phyloP scores from a whole-genome alignment of 2,797 vertebrate species.

The Acanthurus lineatus region DNA sequence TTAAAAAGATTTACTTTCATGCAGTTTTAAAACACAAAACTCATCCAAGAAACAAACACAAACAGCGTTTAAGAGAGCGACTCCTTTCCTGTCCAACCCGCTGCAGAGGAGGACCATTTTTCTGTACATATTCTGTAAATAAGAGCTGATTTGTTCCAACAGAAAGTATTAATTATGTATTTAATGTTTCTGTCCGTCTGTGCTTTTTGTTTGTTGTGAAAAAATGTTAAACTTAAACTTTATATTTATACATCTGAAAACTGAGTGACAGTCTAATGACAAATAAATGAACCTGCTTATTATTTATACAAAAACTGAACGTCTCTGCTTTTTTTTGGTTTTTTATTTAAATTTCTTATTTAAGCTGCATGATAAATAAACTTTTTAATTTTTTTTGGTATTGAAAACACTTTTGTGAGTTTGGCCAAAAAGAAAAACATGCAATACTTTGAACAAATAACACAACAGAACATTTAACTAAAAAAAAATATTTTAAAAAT shows the following conservation, averaged over 20 bases:
- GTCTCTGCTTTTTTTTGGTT: constrained; percentile 6
- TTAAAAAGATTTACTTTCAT: too few relatives aligned
- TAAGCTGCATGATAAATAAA: not conserved
- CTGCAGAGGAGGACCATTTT: constrained; percentile 92
- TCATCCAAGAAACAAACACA: not conserved
- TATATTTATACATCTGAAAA: constrained; percentile 89
- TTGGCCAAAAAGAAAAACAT: not conserved
- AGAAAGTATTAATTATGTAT: constrained; percentile 88
- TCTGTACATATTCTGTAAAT: constrained; percentile 94
- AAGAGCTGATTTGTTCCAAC: constrained; percentile 92
- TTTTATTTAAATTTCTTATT: not conserved
- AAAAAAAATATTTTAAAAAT: too few relatives aligned
- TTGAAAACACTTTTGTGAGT: not conserved
- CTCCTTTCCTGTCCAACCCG: constrained; percentile 37
- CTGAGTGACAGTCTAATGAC: constrained; percentile 82
- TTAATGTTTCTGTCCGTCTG: constrained; percentile 89
- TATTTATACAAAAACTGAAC: constrained; percentile 79
- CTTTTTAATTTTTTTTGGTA: not conserved
- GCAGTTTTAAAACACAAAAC: not conserved
- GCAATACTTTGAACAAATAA: not conserved
- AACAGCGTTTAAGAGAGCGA: too few relatives aligned
- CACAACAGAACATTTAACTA: not conserved
- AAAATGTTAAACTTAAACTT: constrained; percentile 84
- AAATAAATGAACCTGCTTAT: constrained; percentile 76
- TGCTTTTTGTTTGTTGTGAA: constrained; percentile 88